Evolutionary conservation across 2,888 invertebrate species (phyloP), one percentile per base, ranked within the genome.

Genomic region (Onchidella celtica): DNA sequence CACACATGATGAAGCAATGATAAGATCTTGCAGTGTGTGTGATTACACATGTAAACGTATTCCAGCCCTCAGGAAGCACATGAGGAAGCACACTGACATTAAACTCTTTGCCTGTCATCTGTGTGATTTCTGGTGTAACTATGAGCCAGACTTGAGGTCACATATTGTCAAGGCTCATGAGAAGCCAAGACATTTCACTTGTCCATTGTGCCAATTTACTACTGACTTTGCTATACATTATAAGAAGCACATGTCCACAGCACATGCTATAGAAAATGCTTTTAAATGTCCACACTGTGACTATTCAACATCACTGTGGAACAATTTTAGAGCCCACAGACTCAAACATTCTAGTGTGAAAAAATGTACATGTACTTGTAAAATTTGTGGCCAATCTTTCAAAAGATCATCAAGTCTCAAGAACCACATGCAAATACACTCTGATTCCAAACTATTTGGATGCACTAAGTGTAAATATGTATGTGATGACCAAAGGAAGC

Each of bases 141-240:
- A 75, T 32, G 65, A 75, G 29, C 65, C 75, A 47, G 74, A 75
- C 47, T 17, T 75, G n/a, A 65, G 14, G 32, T 75, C 75, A 32
- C 75, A 75, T 65, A 32, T 65, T 24, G 9, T 63, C 9, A 75
- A 75, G 24, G 38, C 36, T 9, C 75, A 75, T 17, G 65, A 75
- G n/a, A 75, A 75, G 34, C 29, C 74, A 9, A 40, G 24, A 21
- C 27, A 21, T n/a, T 47, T 75, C 40, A n/a, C 47, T 11, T 75
- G 75, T 47, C 17, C 40, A n/a, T 4, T 65, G 0, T 75, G 75
- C 24, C 3, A 24, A 32, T 75, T 17, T 34, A 55, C 75, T 38
- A 32, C 27, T 0, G 14, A 27, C 11, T 29, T 29, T 65, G 47
- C 75, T 9, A 34, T 40, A 36, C 40, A 65, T 75, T 75, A 65